Conservation (phyloP, 2,113 vertebrate genomes). For the Pangasianodon hypophthalmus region DNA sequence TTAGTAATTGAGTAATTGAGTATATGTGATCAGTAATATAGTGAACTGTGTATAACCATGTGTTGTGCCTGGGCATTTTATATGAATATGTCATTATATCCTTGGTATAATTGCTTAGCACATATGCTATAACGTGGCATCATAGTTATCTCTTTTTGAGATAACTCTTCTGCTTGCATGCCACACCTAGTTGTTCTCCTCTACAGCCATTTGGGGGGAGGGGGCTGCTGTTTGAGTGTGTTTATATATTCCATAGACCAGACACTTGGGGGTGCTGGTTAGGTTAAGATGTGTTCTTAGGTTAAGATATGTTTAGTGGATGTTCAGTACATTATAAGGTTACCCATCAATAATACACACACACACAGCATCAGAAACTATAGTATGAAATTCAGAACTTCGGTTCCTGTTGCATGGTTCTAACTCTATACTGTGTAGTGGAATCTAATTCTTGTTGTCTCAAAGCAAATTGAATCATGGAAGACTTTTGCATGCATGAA, state of each 20-base stretch:
- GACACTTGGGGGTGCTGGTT: constrained; percentile 65
- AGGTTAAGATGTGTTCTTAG: constrained; percentile 50
- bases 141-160: too few species aligned
- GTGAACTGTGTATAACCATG: background rate
- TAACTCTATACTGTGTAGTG: background rate
- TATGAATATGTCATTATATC: background rate
- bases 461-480: too few species aligned
- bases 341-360: background rate
- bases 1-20: background rate
- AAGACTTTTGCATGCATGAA: background rate
- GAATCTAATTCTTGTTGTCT: too few species aligned
- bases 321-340: background rate
- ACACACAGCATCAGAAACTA: background rate
- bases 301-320: constrained; percentile 21
- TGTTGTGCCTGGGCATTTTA: background rate
- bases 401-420: background rate
- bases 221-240: constrained; percentile 52
- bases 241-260: constrained; percentile 67
- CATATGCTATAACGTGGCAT: background rate
- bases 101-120: background rate
- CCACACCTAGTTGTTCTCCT: constrained; percentile 45
- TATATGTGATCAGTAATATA: background rate
- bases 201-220: constrained; percentile 31
- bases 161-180: background rate
- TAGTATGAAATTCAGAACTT: background rate